phyloP scores from a whole-genome alignment of 1,140 invertebrate genomes.

The Teleogryllus occipitalis region DNA sequence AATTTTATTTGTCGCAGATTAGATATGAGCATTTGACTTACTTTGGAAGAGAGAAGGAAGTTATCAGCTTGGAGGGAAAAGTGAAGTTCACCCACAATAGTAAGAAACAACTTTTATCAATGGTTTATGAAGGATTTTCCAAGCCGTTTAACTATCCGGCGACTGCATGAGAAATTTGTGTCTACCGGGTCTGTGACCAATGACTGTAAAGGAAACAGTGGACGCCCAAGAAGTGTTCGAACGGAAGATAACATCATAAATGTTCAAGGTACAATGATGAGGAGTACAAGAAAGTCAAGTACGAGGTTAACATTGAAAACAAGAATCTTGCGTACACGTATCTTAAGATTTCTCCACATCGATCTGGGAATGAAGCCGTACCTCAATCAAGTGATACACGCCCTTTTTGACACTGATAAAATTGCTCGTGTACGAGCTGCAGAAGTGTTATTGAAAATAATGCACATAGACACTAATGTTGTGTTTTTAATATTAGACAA shows the following conservation, averaged over 20 bases:
- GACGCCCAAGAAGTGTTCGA: neutral
- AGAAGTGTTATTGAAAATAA: neutral
- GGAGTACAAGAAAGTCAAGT: neutral
- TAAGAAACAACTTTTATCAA: too few relatives aligned
- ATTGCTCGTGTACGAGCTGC: neutral
- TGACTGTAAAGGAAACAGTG: neutral
- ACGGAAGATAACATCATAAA: neutral
- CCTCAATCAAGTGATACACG: neutral
- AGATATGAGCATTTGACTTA: too few relatives aligned
- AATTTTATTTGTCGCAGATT: too few relatives aligned
- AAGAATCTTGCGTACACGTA: neutral
- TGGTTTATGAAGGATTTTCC: too few relatives aligned
- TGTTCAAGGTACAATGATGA: neutral
- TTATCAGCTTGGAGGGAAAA: too few relatives aligned
- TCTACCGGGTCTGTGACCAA: too few relatives aligned
- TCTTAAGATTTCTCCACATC: neutral
- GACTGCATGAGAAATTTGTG: too few relatives aligned
- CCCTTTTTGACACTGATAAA: neutral
- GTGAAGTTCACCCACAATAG: too few relatives aligned
- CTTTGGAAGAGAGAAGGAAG: too few relatives aligned
- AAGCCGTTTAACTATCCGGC: too few relatives aligned
- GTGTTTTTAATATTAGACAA: neutral
- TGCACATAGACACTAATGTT: neutral
- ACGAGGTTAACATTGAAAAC: neutral
- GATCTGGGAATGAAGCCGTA: neutral